These are phyloP conservation scores for Pimpla rufipes DNA, from an alignment of 2,888 invertebrate species.

Conservation along the genomic window DNA sequence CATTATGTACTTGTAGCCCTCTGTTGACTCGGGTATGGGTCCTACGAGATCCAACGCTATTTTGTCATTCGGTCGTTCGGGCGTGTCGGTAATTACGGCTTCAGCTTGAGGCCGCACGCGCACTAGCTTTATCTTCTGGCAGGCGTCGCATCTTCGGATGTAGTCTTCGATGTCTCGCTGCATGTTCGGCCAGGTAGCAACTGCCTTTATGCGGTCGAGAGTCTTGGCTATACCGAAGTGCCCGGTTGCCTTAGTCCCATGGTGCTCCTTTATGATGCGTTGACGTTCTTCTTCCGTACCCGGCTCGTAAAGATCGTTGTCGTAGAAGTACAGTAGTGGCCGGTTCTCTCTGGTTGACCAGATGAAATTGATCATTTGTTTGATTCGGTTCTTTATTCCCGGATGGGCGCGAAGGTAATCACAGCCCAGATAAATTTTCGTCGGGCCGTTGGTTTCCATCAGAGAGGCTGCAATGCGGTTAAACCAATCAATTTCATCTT, in stretches of 20 bases:
- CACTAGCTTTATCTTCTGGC: background rate
- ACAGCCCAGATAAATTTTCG: slow-evolving; percentile 23
- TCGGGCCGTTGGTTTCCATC: background rate
- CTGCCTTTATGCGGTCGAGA: background rate
- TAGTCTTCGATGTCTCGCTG: slow-evolving; percentile 13
- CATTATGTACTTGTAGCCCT: slow-evolving; percentile 11
- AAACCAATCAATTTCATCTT: slow-evolving; percentile 17
- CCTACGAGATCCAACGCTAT: slow-evolving; percentile 1
- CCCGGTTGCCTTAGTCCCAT: slow-evolving; percentile 4
- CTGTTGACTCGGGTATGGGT: background rate
- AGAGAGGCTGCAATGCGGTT: background rate
- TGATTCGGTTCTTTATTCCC: background rate
- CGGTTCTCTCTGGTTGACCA: background rate
- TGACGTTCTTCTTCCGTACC: background rate
- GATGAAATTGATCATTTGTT: slow-evolving; percentile 32
- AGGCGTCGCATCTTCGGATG: slow-evolving; percentile 9
- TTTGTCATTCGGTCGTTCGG: slow-evolving; percentile 17
- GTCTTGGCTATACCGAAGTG: background rate
- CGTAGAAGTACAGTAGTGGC: background rate
- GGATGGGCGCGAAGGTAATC: background rate
- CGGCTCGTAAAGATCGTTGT: background rate
- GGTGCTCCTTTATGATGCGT: slow-evolving; percentile 4
- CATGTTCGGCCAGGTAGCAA: slow-evolving; percentile 33
- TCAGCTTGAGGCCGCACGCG: background rate
- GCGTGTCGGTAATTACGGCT: background rate